Evolutionary conservation across 1,140 invertebrate genomes (phyloP).

Genomic region (Nasonia vitripennis): DNA sequence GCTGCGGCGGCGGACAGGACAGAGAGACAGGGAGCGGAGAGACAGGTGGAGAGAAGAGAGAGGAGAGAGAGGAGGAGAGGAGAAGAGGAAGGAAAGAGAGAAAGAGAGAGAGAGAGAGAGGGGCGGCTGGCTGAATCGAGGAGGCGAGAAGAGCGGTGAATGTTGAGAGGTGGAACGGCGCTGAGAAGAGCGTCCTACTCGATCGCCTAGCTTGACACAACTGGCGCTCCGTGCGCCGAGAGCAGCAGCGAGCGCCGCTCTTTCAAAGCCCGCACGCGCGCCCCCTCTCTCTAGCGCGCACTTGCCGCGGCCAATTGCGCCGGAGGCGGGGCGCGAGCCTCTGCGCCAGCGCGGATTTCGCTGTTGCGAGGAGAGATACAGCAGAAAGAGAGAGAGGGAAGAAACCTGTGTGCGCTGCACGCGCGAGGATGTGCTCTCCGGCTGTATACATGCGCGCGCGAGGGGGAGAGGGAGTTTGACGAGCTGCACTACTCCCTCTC

Average conservation of each 20-base stretch:
- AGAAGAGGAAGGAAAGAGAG: neutral
- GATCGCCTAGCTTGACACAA: conserved; percentile 76
- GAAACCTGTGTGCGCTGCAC: neutral
- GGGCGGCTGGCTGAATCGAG: conserved; percentile 46
- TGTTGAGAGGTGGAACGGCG: conserved; percentile 71
- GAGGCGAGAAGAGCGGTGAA: conserved; percentile 63
- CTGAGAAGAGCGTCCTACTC: conserved; percentile 73
- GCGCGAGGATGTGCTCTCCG: conserved; percentile 1
- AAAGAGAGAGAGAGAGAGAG: conserved; percentile 42
- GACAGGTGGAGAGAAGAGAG: conserved; percentile 30
- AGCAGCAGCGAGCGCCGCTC: conserved; percentile 56
- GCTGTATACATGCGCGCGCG: no score
- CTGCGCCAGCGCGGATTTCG: conserved; percentile 27
- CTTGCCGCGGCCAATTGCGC: conserved; percentile 50
- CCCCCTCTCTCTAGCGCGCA: conserved; percentile 44
- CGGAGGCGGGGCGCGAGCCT: conserved; percentile 49
- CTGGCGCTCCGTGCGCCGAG: conserved; percentile 64
- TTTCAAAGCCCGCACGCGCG: conserved; percentile 66
- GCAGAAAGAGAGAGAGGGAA: conserved; percentile 26
- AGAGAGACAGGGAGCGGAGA: neutral
- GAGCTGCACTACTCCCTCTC: neutral
- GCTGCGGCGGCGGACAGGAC: neutral
- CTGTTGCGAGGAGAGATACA: conserved; percentile 40
- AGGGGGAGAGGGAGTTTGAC: neutral
- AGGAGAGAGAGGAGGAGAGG: neutral